phyloP scores from a whole-genome alignment of 1,140 invertebrate genomes.

The Arion vulgaris region DNA sequence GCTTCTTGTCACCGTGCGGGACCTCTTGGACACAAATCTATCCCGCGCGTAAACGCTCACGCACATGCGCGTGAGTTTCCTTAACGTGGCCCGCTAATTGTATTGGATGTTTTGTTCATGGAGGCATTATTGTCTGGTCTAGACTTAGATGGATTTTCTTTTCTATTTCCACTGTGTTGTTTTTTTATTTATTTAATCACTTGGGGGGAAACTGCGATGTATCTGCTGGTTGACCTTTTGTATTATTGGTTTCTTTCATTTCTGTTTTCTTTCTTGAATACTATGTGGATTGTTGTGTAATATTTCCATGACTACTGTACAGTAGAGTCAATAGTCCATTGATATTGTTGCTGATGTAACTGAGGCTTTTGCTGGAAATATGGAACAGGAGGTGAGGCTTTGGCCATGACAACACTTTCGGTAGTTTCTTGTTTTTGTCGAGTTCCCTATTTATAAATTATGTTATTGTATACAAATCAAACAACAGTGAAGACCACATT shows the following conservation, averaged over 20 bases:
- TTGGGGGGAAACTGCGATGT: neutral
- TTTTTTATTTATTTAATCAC: slow-evolving; percentile 9
- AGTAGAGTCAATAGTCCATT: too few species aligned
- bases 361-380: too few species aligned
- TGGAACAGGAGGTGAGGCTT: too few species aligned
- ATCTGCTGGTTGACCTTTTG: neutral
- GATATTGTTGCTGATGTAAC: too few species aligned
- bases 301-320: too few species aligned
- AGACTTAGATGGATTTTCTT: neutral
- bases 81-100: slow-evolving; percentile 22
- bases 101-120: slow-evolving; percentile 16
- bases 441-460: too few species aligned
- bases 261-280: too few species aligned
- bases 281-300: too few species aligned
- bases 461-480: too few species aligned
- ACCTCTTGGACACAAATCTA: slow-evolving; percentile 21
- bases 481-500: too few species aligned
- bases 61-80: neutral
- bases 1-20: slow-evolving; percentile 10
- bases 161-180: neutral
- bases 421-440: too few species aligned
- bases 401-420: too few species aligned
- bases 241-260: neutral
- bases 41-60: neutral
- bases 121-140: neutral